A percentile compares a stretch with the other conserved stretches of the same genome.
These are phyloP conservation scores for Acanthococcus lagerstroemiae DNA, from an alignment of 2,888 invertebrate genomes.

Conservation along the genomic window DNA sequence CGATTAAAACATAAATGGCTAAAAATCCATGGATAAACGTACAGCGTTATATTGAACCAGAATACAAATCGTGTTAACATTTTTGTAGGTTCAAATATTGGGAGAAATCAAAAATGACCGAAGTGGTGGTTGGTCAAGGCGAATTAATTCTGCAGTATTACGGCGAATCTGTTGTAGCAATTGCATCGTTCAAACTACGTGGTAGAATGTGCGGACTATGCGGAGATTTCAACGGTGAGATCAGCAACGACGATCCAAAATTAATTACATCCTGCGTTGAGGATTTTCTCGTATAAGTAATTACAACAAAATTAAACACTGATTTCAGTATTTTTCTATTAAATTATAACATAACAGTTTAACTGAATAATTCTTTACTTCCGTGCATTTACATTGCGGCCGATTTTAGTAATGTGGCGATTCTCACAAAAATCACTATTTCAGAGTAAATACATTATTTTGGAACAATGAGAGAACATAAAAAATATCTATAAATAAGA, in stretches of 20 bases:
- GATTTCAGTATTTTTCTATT: not conserved
- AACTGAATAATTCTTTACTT: not conserved
- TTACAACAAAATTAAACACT: not conserved
- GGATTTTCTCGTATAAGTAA: not conserved
- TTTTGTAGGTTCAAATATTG: constrained; percentile 37
- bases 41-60: too few species aligned
- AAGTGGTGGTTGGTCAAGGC: constrained; percentile 36
- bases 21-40: too few species aligned
- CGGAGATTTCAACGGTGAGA: constrained; percentile 39
- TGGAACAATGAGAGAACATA: not conserved
- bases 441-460: not conserved
- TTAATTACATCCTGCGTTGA: not conserved
- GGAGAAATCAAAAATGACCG: constrained; percentile 36
- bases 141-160: constrained; percentile 38
- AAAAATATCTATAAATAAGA: too few species aligned
- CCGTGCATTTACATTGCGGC: not conserved
- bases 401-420: not conserved
- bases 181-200: constrained; percentile 37
- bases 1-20: too few species aligned
- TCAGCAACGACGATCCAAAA: constrained; percentile 35
- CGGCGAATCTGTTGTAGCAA: constrained; percentile 37
- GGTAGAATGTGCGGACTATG: constrained; percentile 39
- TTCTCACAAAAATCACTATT: too few species aligned
- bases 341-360: not conserved
- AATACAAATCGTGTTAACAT: too few species aligned